A percentile compares a stretch with the other conserved stretches of the same genome.
phyloP scores from a whole-genome alignment of 1,140 invertebrate species.

The Drosophila pandora region DNA sequence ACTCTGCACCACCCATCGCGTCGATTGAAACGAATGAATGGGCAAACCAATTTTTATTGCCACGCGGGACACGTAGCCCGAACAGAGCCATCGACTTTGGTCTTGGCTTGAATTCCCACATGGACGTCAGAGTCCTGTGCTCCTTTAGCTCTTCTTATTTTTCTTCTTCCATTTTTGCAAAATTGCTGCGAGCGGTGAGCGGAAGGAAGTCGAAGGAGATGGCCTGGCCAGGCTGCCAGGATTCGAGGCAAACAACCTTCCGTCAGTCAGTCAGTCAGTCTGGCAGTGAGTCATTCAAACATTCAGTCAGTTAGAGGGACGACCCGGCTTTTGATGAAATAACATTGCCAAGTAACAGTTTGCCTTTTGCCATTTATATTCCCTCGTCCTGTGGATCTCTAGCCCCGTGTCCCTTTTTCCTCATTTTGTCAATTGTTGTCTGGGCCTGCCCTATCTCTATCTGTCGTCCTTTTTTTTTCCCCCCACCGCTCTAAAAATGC shows the following conservation, averaged over 20 bases:
- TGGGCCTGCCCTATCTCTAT: constrained; percentile 48
- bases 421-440: constrained; percentile 75
- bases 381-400: constrained; percentile 34
- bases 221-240: constrained; percentile 7
- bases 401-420: constrained; percentile 34
- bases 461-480: constrained; percentile 4
- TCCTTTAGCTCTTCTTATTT: constrained; percentile 21
- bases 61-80: constrained; percentile 78
- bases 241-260: constrained; percentile 16
- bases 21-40: constrained; percentile 80
- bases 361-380: constrained; percentile 51
- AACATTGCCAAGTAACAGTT: constrained; percentile 80
- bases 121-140: constrained; percentile 10
- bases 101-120: constrained; percentile 71
- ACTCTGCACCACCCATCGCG: not conserved
- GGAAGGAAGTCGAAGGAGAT: constrained; percentile 58
- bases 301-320: constrained; percentile 7
- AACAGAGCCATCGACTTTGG: constrained; percentile 41
- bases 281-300: constrained; percentile 8
- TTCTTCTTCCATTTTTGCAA: constrained; percentile 24
- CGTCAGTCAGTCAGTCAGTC: constrained; percentile 6
- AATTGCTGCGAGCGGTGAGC: constrained; percentile 62
- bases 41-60: constrained; percentile 82
- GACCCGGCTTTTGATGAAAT: constrained; percentile 74
- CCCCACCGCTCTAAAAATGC: constrained; percentile 60